These are phyloP conservation scores for Cetoscarus ocellatus DNA, from an alignment of 2,797 vertebrate genomes.

Conservation along the genomic window DNA sequence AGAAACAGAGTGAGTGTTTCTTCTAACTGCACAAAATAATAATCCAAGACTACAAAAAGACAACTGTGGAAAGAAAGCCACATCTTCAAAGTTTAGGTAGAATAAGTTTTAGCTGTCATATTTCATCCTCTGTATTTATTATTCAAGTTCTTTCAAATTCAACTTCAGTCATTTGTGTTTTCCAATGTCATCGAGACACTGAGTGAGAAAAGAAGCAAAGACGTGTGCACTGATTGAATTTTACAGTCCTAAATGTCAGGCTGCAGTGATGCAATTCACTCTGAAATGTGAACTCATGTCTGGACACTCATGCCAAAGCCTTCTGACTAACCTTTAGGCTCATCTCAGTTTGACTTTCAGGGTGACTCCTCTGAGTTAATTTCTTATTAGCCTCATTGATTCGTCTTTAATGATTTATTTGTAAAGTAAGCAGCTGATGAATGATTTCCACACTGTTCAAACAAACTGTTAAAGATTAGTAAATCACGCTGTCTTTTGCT, in stretches of 20 bases:
- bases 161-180: background rate
- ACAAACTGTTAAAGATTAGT: slow-evolving; percentile 45
- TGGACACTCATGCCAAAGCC: background rate
- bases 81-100: too few species aligned
- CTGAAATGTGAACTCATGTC: background rate
- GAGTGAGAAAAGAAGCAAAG: background rate
- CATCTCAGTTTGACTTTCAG: slow-evolving; percentile 3
- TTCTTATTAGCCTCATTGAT: slow-evolving; percentile 18
- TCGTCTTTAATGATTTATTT: slow-evolving; percentile 39
- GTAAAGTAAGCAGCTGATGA: slow-evolving; percentile 28
- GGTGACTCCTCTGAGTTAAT: background rate
- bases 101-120: too few species aligned
- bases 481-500: background rate
- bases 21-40: too few species aligned
- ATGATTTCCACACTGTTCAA: slow-evolving; percentile 33
- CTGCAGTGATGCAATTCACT: background rate
- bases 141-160: too few species aligned
- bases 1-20: too few species aligned
- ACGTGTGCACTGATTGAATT: background rate
- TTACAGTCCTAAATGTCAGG: background rate
- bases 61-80: too few species aligned
- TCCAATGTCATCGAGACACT: background rate
- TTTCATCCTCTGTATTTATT: too few species aligned
- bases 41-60: too few species aligned
- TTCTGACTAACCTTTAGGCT: slow-evolving; percentile 2